A percentile compares a stretch with the other conserved stretches of the same genome.
Evolutionary conservation across 2,113 vertebrate genomes (phyloP).

Genomic region (Pelvicachromis taeniatus): DNA sequence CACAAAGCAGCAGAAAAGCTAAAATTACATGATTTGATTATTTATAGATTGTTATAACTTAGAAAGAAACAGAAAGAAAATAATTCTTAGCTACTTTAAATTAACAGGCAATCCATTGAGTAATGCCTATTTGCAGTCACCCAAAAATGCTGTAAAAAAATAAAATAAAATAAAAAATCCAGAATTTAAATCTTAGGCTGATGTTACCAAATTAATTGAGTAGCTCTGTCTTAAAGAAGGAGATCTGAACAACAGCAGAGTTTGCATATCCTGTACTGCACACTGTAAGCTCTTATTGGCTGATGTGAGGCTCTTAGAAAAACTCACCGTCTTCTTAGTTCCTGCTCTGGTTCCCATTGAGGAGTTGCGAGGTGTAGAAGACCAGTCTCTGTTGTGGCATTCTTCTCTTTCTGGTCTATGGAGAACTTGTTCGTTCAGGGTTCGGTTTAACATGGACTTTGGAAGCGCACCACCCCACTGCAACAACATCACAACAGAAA

Average conservation of each 20-base stretch:
- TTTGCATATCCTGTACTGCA: neutral
- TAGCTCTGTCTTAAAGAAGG: neutral
- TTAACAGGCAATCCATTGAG: neutral
- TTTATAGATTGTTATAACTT: neutral
- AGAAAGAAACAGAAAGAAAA: neutral
- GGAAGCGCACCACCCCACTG: constrained; percentile 63
- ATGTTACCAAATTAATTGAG: neutral
- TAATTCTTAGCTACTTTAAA: neutral
- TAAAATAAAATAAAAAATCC: no score
- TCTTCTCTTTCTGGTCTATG: constrained; percentile 50
- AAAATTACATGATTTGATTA: neutral
- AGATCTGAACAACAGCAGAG: neutral
- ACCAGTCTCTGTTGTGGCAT: constrained; percentile 52
- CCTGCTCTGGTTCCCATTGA: constrained; percentile 56
- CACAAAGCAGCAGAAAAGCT: neutral
- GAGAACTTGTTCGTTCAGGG: constrained; percentile 24
- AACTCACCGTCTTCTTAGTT: constrained; percentile 75
- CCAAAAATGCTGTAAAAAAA: constrained; percentile 20
- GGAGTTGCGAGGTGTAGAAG: constrained; percentile 34
- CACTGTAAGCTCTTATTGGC: neutral
- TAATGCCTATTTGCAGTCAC: neutral
- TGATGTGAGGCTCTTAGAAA: neutral
- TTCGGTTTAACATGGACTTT: constrained; percentile 49
- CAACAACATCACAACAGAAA: constrained; percentile 68
- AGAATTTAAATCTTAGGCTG: neutral